Percentiles rank a stretch among this genome's conserved stretches.
These are phyloP conservation scores for Sinocyclocheilus anshuiensis DNA, from an alignment of 2,113 vertebrate species.

Conservation along the genomic window DNA sequence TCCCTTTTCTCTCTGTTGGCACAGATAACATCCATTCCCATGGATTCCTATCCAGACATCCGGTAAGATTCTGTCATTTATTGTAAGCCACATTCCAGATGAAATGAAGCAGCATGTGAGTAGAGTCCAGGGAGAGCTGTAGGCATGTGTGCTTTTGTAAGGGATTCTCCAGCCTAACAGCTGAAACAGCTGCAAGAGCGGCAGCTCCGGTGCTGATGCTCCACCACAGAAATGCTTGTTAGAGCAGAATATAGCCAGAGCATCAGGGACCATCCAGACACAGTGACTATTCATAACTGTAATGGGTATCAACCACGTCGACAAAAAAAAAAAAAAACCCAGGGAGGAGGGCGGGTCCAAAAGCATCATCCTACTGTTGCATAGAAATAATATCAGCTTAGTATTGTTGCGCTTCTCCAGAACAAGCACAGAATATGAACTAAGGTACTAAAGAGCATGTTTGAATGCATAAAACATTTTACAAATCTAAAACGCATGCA, in stretches of 20 bases:
- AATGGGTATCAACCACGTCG: conserved; percentile 47
- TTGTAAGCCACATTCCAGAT: conserved; percentile 5
- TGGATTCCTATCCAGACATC: background rate
- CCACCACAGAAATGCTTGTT: conserved; percentile 47
- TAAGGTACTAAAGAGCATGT: background rate
- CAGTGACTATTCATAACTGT: conserved; percentile 49
- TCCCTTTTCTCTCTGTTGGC: background rate
- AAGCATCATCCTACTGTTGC: background rate
- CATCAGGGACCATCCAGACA: conserved; percentile 26
- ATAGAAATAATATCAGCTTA: background rate
- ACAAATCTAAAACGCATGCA: background rate
- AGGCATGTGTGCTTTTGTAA: conserved; percentile 13
- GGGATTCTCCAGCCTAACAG: conserved; percentile 13
- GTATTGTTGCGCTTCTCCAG: background rate
- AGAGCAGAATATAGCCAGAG: conserved; percentile 39
- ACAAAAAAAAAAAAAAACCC: conserved; percentile 41
- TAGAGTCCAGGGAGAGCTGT: background rate
- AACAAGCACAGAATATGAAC: background rate
- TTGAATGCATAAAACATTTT: background rate
- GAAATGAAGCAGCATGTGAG: conserved; percentile 20
- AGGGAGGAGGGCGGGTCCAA: too few species aligned
- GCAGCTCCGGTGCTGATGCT: conserved; percentile 29
- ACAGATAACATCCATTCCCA: background rate
- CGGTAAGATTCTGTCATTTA: background rate
- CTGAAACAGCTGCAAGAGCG: background rate